These are phyloP conservation scores for Entomyzon cyanotis DNA, from an alignment of 2,113 vertebrate species.

Conservation along the genomic window DNA sequence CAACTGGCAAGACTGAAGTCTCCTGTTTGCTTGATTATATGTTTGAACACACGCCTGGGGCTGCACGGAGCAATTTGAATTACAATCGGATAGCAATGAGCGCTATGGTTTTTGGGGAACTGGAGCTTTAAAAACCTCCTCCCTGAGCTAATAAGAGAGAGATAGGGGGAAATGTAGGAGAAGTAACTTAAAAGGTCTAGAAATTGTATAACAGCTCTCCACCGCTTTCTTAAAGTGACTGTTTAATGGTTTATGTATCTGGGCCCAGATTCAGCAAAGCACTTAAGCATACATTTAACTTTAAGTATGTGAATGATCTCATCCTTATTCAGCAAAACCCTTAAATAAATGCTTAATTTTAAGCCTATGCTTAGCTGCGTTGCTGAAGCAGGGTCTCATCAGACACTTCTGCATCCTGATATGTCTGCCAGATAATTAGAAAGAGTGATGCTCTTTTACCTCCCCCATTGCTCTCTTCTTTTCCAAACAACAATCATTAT, in stretches of 20 bases:
- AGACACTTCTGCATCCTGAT: neutral
- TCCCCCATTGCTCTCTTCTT: neutral
- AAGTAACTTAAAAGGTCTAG: constrained; percentile 50
- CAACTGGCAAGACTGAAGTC: constrained; percentile 33
- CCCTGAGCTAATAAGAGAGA: constrained; percentile 37
- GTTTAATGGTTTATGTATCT: constrained; percentile 65
- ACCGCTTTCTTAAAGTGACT: constrained; percentile 46
- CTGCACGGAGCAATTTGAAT: constrained; percentile 48
- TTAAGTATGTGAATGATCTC: constrained; percentile 53
- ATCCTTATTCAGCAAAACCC: constrained; percentile 60
- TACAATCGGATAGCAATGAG: constrained; percentile 17
- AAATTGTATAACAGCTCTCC: constrained; percentile 42
- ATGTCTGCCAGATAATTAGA: neutral
- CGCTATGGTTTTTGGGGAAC: constrained; percentile 15
- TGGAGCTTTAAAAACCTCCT: constrained; percentile 50
- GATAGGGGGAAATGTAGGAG: neutral
- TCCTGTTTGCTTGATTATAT: constrained; percentile 41
- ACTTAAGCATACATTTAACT: constrained; percentile 63
- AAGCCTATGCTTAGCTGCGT: constrained; percentile 17
- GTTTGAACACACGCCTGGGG: constrained; percentile 60
- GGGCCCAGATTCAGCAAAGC: constrained; percentile 64
- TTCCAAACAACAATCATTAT: neutral
- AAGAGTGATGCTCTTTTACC: neutral
- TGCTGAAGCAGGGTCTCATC: neutral
- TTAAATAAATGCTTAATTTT: constrained; percentile 48